These are phyloP conservation scores for Nannospalax galili DNA, from an alignment of 2,113 vertebrate genomes.

Conservation along the genomic window DNA sequence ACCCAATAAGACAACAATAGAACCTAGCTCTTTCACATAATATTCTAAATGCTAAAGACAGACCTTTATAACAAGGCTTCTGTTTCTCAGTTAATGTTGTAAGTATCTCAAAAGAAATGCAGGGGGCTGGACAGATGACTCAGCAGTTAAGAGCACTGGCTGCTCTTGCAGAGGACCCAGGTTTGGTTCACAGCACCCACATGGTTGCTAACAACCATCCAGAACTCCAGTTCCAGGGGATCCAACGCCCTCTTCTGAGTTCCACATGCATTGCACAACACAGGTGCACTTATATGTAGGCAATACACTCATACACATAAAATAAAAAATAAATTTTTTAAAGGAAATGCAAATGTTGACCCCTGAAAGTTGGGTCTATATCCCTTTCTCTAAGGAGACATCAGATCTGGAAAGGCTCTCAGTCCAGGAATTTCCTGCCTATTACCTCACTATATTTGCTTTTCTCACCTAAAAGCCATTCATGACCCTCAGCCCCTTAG, in stretches of 20 bases:
- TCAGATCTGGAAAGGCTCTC: not conserved
- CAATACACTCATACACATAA: too few species aligned
- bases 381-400: not conserved
- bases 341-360: too few species aligned
- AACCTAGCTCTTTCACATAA: not conserved
- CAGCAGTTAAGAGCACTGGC: too few species aligned
- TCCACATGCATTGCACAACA: too few species aligned
- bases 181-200: too few species aligned
- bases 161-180: too few species aligned
- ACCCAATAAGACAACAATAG: not conserved
- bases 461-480: not conserved
- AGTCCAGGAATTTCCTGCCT: not conserved
- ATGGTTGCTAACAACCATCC: too few species aligned
- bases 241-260: too few species aligned
- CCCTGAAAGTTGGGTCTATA: not conserved
- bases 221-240: too few species aligned
- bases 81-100: not conserved
- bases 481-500: not conserved
- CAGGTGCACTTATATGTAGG: too few species aligned
- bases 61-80: not conserved
- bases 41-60: not conserved
- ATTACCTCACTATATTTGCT: not conserved
- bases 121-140: too few species aligned
- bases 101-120: not conserved
- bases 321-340: too few species aligned